phyloP scores from a whole-genome alignment of 2,113 vertebrate genomes.

The Lagopus muta region DNA sequence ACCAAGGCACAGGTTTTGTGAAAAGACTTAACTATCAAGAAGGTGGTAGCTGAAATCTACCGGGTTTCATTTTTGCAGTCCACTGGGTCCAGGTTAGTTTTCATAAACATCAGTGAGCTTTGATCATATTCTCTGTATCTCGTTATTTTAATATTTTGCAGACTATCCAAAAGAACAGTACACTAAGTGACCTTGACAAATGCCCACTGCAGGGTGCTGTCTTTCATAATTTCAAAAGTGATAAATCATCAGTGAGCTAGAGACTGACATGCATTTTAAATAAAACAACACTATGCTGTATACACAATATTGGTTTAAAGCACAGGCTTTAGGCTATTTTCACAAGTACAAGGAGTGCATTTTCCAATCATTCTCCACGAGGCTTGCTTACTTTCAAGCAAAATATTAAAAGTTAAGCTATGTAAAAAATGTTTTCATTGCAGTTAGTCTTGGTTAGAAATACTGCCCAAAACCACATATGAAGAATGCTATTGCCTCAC shows the following conservation, averaged over 20 bases:
- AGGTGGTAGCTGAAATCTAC: background rate
- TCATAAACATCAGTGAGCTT: background rate
- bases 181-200: background rate
- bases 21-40: background rate
- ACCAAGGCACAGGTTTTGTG: background rate
- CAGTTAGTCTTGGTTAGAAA: background rate
- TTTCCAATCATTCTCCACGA: background rate
- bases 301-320: background rate
- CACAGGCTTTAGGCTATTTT: background rate
- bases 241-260: background rate
- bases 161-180: background rate
- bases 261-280: background rate
- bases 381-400: background rate
- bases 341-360: background rate
- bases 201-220: background rate
- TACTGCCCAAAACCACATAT: rapidly evolving
- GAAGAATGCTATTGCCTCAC: background rate
- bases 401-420: background rate
- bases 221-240: background rate
- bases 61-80: background rate
- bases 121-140: background rate
- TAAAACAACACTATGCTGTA: background rate
- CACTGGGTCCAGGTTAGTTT: background rate
- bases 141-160: background rate
- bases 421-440: background rate